Base-by-base conservation (phyloP, 2,888 invertebrate species). In the Drosophila aldrichi region DNA sequence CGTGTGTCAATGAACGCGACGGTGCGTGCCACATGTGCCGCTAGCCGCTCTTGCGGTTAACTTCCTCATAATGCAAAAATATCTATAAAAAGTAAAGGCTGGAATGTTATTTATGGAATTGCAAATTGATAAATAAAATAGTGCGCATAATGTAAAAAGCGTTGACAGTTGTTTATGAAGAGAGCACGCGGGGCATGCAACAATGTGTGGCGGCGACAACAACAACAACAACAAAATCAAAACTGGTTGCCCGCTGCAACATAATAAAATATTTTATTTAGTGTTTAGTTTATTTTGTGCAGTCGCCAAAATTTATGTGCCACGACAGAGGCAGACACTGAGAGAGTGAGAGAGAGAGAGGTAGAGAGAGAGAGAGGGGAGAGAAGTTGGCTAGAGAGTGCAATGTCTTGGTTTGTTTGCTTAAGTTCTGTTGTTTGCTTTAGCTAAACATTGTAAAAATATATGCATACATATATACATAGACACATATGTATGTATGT, bases 261-360 rank as follows among this genome's bases (percentile, higher is more conserved):
- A 85, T 80, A 86, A 88, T 86, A 86, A 88, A 86, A 91, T 89
- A 91, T 91, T 91, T 88, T 87, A 91, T 88, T 86, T 85, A 86
- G 84, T 87, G 89, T 80, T 86, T 82, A 83, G 87, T 86, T 88
- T 88, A 72, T 81, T 74, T 81, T 70, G 81, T 78, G 60, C 65
- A 74, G 74, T 76, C 80, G 71, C 73, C 73, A 79, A 49, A 88
- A 84, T 81, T 81, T 69, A 84, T 83, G 78, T 59, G 59, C 80
- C 70, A 82, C 82, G 7, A 25, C 77, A 82, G 58, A 64, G n/a
- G 10, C 25, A 36, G 18, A n/a, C 41, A 12, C 10, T 0, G n/a
- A 9, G 18, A 14, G 9, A 18, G 18, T 1, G 5, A 20, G 20
- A 4, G 12, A 2, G 22, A 10, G 7, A 36, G 36, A n/a, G n/a